Evolutionary conservation across 1,140 invertebrate species (phyloP).

Genomic region (Drosophila kanapiae): DNA sequence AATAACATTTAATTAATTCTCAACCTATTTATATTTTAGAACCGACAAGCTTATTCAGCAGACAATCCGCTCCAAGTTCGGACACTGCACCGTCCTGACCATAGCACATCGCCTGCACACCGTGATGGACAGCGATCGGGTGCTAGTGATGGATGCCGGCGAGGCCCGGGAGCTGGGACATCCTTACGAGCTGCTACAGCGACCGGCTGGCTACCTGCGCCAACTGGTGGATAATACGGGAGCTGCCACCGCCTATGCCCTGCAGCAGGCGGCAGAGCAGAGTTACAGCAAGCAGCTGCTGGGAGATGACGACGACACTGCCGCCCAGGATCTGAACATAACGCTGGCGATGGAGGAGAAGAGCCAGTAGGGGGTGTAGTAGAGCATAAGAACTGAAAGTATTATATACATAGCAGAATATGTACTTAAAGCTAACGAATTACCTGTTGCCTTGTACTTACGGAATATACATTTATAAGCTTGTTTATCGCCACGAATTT

Average conservation of each 20-base stretch:
- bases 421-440: constrained; percentile 62
- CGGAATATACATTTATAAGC: constrained; percentile 46
- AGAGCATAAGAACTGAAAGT: constrained; percentile 71
- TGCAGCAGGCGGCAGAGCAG: constrained; percentile 83
- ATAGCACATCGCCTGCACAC: constrained; percentile 94
- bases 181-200: constrained; percentile 88
- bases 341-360: constrained; percentile 51
- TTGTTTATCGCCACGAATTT: constrained; percentile 63
- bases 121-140: constrained; percentile 92
- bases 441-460: constrained; percentile 63
- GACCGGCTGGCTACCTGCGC: constrained; percentile 86
- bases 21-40: constrained; percentile 79
- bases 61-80: constrained; percentile 90
- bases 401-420: constrained; percentile 66
- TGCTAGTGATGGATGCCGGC: constrained; percentile 91
- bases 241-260: constrained; percentile 72
- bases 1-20: background rate
- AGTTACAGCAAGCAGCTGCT: constrained; percentile 63
- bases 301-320: constrained; percentile 43
- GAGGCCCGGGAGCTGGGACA: constrained; percentile 89
- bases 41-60: constrained; percentile 90
- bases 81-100: constrained; percentile 91
- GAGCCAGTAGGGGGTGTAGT: too few relatives aligned
- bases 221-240: constrained; percentile 87
- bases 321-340: constrained; percentile 55